These are phyloP conservation scores for Epirrhoe alternata DNA, from an alignment of 2,888 invertebrate species.

Conservation along the genomic window DNA sequence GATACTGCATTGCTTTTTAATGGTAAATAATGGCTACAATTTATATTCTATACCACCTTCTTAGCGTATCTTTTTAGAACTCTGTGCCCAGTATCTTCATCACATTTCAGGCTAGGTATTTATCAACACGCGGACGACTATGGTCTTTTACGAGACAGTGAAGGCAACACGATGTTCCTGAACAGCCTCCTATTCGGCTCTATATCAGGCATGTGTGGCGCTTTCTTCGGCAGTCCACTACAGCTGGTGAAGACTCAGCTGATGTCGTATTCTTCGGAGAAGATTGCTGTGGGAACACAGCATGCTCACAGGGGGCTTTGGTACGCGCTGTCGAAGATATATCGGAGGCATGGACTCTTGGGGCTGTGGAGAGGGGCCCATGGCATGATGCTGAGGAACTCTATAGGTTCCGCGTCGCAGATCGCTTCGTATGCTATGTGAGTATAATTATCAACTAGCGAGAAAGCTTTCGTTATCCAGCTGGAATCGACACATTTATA, in stretches of 20 bases:
- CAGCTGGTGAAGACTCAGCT: slow-evolving; percentile 96
- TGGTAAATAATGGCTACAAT: too few species aligned
- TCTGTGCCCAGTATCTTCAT: too few species aligned
- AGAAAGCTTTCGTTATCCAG: too few species aligned
- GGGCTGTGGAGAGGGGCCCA: slow-evolving; percentile 90
- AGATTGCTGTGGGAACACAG: slow-evolving; percentile 95
- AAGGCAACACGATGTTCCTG: slow-evolving; percentile 88
- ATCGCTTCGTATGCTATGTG: slow-evolving; percentile 90
- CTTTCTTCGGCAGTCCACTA: slow-evolving; percentile 93
- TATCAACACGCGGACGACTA: slow-evolving; percentile 90
- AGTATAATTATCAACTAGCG: too few species aligned
- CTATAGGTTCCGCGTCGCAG: slow-evolving; percentile 93
- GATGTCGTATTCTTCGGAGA: slow-evolving; percentile 90
- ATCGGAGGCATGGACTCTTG: slow-evolving; percentile 81
- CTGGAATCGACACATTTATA: too few species aligned
- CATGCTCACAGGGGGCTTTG: slow-evolving; percentile 90
- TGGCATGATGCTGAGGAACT: slow-evolving; percentile 90
- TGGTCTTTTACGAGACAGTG: slow-evolving; percentile 85
- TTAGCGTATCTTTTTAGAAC: too few species aligned
- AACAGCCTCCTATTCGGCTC: slow-evolving; percentile 91
- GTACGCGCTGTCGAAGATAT: slow-evolving; percentile 87
- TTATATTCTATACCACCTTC: too few species aligned
- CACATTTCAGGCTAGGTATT: slow-evolving; percentile 87
- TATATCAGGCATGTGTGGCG: slow-evolving; percentile 91
- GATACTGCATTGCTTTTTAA: too few species aligned